phyloP scores from a whole-genome alignment of 92 coral and sea anemone species.

The Porites evermanni region DNA sequence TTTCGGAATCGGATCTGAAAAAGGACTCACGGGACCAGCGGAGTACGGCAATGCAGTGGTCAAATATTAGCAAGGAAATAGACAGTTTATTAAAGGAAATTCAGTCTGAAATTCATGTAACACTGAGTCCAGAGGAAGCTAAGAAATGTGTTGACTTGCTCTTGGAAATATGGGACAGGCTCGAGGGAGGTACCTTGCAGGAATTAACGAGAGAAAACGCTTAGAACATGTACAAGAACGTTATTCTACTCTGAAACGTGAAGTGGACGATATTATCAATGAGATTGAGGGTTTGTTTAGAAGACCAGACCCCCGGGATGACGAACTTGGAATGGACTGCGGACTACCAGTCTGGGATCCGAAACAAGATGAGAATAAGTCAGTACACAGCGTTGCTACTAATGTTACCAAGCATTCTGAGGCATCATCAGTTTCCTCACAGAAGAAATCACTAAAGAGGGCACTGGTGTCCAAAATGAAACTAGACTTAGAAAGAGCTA shows the following conservation, averaged over 20 bases:
- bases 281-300: conserved; percentile 1
- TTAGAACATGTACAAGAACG: conserved; percentile 35
- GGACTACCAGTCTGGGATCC: background rate
- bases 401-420: background rate
- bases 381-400: background rate
- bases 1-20: no score
- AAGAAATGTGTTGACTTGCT: conserved; percentile 1
- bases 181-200: conserved; percentile 35
- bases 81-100: no score
- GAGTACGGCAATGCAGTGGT: no score
- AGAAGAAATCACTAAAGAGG: conserved; percentile 36
- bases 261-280: background rate
- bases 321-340: background rate
- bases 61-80: no score
- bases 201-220: conserved; percentile 52
- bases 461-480: conserved; percentile 40
- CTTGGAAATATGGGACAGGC: conserved; percentile 31
- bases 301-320: no score
- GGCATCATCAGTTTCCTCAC: conserved; percentile 4
- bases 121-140: conserved; percentile 9
- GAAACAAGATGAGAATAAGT: conserved; percentile 9
- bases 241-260: conserved; percentile 20
- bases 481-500: conserved; percentile 54
- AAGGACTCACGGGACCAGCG: no score
- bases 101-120: no score